Evolutionary conservation across 2,888 invertebrate genomes (phyloP).

Genomic region (Tachina grossa): DNA sequence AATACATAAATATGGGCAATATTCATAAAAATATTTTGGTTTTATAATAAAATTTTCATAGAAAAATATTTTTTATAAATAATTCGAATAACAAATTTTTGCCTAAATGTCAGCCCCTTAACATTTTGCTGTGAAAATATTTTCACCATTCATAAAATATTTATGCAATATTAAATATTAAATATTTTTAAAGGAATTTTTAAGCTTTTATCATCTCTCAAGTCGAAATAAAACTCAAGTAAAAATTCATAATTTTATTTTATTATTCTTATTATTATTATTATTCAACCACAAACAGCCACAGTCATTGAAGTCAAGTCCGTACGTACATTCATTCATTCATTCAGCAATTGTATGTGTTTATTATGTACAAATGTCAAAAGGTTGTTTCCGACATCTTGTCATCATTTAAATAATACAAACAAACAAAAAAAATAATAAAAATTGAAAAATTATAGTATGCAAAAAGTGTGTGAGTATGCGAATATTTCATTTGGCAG

Average conservation of each 20-base stretch:
- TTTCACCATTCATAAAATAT: background rate
- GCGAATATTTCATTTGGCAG: slow-evolving; percentile 19
- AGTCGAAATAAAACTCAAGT: background rate
- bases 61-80: too few relatives aligned
- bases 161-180: background rate
- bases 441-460: slow-evolving; percentile 33
- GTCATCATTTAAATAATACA: slow-evolving; percentile 56
- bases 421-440: slow-evolving; percentile 20
- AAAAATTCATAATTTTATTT: slow-evolving; percentile 18
- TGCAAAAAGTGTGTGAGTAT: slow-evolving; percentile 1
- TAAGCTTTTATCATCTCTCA: background rate
- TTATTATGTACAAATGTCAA: slow-evolving; percentile 53
- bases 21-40: too few relatives aligned
- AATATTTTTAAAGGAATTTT: background rate
- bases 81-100: too few relatives aligned
- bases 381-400: slow-evolving; percentile 66
- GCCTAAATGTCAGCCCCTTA: too few relatives aligned
- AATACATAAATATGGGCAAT: too few relatives aligned
- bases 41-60: too few relatives aligned
- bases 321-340: background rate
- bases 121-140: too few relatives aligned
- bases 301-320: slow-evolving; percentile 20
- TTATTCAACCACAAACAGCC: slow-evolving; percentile 29
- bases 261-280: background rate
- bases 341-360: slow-evolving; percentile 33